Evolutionary conservation across 2,797 vertebrate genomes (phyloP).

Genomic region (Sitta carolinensis): DNA sequence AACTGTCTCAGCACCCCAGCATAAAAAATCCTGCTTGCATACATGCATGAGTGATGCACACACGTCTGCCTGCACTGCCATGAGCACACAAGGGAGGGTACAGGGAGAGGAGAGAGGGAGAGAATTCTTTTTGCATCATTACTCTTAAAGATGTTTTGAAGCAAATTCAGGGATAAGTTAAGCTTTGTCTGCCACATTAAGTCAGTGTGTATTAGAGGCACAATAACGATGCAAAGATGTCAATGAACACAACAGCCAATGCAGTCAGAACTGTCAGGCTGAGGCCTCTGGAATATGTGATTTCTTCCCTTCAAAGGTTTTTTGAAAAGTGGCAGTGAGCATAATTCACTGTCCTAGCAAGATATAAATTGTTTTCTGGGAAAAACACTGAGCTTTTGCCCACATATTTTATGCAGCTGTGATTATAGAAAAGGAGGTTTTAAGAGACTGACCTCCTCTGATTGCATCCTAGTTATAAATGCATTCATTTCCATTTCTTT

Average conservation of each 20-base stretch:
- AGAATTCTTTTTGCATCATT: not conserved
- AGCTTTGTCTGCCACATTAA: not conserved
- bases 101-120: not conserved
- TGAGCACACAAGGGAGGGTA: not conserved
- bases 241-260: not conserved
- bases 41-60: not conserved
- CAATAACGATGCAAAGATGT: not conserved
- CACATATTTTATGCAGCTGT: slow-evolving; percentile 17
- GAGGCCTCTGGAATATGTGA: not conserved
- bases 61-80: not conserved
- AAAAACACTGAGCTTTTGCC: not conserved
- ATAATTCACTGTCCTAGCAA: slow-evolving; percentile 1
- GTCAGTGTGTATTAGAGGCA: not conserved
- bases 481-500: not conserved
- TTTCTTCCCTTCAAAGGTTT: not conserved
- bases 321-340: not conserved
- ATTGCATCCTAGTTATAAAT: not conserved
- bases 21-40: not conserved
- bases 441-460: not conserved
- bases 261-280: not conserved
- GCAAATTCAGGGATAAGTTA: not conserved
- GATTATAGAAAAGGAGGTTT: not conserved
- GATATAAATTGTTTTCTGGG: slow-evolving; percentile 24
- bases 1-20: not conserved
- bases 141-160: not conserved